These are phyloP conservation scores for Sebastiscus tertius DNA, from an alignment of 2,797 vertebrate species.

Conservation along the genomic window DNA sequence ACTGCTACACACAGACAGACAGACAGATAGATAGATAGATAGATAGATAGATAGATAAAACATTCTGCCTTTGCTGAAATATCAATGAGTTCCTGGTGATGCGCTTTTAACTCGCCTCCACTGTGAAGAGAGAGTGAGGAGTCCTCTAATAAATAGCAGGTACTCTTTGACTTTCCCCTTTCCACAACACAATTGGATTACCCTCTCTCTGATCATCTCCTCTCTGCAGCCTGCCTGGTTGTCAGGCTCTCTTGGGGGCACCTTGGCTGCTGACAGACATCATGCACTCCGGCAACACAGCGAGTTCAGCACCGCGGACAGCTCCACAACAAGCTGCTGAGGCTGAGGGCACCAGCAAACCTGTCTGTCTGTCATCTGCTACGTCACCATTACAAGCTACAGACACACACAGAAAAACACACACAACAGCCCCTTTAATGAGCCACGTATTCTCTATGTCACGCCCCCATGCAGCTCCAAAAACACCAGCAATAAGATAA, in stretches of 20 bases:
- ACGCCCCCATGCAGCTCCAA: not conserved
- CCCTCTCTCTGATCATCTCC: slow-evolving; percentile 45
- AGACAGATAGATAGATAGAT: slow-evolving; percentile 8
- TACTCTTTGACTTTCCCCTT: slow-evolving; percentile 39
- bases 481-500: not conserved
- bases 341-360: not conserved
- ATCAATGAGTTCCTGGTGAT: not conserved
- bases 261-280: slow-evolving; percentile 68
- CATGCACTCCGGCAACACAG: slow-evolving; percentile 28
- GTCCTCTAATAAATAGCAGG: slow-evolving; percentile 63
- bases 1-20: not conserved
- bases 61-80: not conserved
- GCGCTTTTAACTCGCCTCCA: slow-evolving; percentile 10
- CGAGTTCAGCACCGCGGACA: slow-evolving; percentile 76
- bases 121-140: slow-evolving; percentile 9
- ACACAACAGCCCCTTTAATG: not conserved
- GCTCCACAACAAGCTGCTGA: slow-evolving; percentile 40
- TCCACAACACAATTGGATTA: slow-evolving; percentile 63
- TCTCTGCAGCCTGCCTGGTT: slow-evolving; percentile 39
- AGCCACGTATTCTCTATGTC: not conserved
- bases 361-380: slow-evolving; percentile 22
- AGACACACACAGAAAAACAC: not conserved
- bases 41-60: not conserved
- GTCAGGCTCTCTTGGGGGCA: slow-evolving; percentile 58
- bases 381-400: slow-evolving; percentile 4